These are phyloP conservation scores for Aldrovandia affinis DNA, from an alignment of 2,797 vertebrate species.

Conservation along the genomic window DNA sequence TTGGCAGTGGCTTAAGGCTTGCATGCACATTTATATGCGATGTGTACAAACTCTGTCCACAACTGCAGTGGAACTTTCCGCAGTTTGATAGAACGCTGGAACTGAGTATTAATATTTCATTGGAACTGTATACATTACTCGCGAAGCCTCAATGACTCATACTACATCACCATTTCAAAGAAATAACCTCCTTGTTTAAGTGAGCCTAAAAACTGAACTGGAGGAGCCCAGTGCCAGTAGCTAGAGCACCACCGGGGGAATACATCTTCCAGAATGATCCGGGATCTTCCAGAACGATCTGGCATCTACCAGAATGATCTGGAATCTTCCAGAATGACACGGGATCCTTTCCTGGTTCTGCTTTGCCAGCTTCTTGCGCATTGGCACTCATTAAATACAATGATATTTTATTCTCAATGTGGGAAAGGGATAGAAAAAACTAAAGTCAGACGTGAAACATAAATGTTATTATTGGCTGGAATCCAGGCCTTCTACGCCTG, in stretches of 20 bases:
- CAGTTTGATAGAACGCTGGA: constrained; percentile 53
- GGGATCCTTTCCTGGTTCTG: background rate
- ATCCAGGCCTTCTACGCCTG: constrained; percentile 46
- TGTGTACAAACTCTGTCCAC: constrained; percentile 39
- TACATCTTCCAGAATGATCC: constrained; percentile 10
- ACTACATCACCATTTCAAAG: background rate
- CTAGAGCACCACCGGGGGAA: background rate
- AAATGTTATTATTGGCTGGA: constrained; percentile 61
- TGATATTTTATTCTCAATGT: constrained; percentile 53
- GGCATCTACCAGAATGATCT: constrained; percentile 9
- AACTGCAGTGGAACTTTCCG: constrained; percentile 56
- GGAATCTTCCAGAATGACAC: background rate
- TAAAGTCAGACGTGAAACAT: constrained; percentile 44
- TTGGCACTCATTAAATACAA: constrained; percentile 61
- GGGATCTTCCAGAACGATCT: background rate
- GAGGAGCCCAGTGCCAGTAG: background rate
- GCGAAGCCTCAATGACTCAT: constrained; percentile 28
- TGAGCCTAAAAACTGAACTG: background rate
- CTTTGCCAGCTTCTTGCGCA: constrained; percentile 57
- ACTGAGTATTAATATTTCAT: constrained; percentile 57
- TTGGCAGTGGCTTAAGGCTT: constrained; percentile 57
- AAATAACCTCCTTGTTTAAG: constrained; percentile 4
- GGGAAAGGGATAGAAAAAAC: constrained; percentile 24
- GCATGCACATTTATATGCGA: constrained; percentile 43
- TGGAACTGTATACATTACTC: constrained; percentile 60